These are phyloP conservation scores for Aptenodytes patagonicus DNA, from an alignment of 2,113 vertebrate genomes.

Conservation along the genomic window DNA sequence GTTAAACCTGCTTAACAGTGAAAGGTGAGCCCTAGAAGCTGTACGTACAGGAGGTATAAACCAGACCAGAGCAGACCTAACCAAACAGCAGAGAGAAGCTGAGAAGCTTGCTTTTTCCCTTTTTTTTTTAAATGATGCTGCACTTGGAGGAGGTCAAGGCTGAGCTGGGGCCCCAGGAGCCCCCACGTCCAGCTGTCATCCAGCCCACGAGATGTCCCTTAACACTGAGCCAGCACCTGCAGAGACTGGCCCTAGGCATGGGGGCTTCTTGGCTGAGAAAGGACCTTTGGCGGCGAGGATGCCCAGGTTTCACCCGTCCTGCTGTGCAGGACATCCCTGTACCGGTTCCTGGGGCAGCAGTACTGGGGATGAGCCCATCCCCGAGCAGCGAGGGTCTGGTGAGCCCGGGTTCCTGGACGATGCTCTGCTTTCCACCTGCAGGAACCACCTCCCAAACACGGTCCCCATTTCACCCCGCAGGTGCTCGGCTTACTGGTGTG, in stretches of 20 bases:
- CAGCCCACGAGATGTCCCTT: background rate
- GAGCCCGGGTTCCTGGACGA: accelerated
- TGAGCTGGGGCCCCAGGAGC: background rate
- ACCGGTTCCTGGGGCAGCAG: background rate
- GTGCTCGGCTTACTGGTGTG: constrained; percentile 87
- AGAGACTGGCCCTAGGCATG: too few relatives aligned
- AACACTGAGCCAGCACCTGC: background rate
- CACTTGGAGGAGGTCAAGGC: background rate
- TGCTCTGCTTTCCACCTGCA: background rate
- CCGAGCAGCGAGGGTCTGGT: accelerated
- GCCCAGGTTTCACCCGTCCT: background rate
- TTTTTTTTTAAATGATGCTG: background rate
- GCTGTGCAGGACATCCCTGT: background rate
- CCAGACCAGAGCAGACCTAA: background rate
- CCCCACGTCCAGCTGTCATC: background rate
- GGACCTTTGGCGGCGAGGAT: background rate
- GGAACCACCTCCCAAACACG: background rate
- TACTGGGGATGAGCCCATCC: background rate
- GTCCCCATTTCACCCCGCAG: constrained; percentile 51
- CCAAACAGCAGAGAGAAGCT: background rate
- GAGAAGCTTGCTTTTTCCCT: background rate
- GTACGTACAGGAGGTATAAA: background rate
- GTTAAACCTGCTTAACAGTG: background rate
- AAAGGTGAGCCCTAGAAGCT: background rate
- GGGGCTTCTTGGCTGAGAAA: background rate